Base-by-base conservation (phyloP, 2,888 invertebrate genomes). In the Globia sparganii region DNA sequence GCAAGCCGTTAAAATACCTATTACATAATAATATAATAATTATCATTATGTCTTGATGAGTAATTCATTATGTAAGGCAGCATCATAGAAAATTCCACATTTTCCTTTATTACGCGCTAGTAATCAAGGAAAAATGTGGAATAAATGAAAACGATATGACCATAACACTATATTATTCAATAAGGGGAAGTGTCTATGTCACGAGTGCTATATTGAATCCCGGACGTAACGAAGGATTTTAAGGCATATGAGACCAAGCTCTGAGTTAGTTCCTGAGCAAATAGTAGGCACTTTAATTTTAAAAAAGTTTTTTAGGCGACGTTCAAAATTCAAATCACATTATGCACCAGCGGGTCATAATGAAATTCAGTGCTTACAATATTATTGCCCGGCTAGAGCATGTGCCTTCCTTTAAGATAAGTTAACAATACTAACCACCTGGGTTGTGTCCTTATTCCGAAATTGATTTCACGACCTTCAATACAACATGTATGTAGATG, bases 41-140 rank as follows among this genome's bases (percentile, higher is more conserved):
- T 65, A 66, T 46, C 61, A 34, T 49, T 66, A 66, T 46, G 46
- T 59, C 66, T 76, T 34, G 37, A 75, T 66, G 76, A 76, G 34
- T 53, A 59, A 80, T 59, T 59, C 31, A 46, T 81, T 59, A 69
- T 46, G 56, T 68, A 79, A 75, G 49, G 15, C 15, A 79, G n/a
- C 62, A 69, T 76, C 61, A 61, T 61, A 80, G 61, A 67, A 80
- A 76, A 70, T 80, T 66, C 66, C 70, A 81, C 53, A 56, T 68
- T 49, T 70, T 58, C 58, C 58, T 64, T 34, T 37, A 67, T 59
- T n/a, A 56, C 34, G 13, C 13, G 46, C 15, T 25, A 25, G 46
- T 67, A 49, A 34, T 67, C n/a, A n/a, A n/a, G 68, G 37, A 28
- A 31, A 15, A 34, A 25, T 11, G 18, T 18, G 11, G 25, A 65